Conservation (phyloP, 2,113 vertebrate genomes). For the Litocranius walleri region DNA sequence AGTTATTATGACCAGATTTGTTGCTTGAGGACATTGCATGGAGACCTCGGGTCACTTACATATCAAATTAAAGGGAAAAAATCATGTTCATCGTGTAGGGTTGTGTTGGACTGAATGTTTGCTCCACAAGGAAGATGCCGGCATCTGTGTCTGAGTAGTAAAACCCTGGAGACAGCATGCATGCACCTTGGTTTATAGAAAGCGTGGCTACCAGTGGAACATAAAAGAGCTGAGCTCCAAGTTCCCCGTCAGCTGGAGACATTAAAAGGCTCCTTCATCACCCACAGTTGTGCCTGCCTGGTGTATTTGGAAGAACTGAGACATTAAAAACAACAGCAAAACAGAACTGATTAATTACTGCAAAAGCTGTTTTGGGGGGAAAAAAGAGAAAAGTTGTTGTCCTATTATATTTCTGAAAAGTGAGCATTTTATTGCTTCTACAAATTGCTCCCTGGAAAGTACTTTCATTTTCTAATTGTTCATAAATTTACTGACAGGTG, state of each 20-base stretch:
- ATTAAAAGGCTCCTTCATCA: background rate
- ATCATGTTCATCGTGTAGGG: background rate
- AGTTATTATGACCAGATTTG: background rate
- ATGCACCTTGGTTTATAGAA: background rate
- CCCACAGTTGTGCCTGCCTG: background rate
- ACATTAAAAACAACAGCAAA: background rate
- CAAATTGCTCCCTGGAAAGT: conserved; percentile 84
- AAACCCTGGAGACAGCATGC: background rate
- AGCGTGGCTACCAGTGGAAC: background rate
- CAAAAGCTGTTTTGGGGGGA: conserved; percentile 46
- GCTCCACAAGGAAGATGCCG: background rate
- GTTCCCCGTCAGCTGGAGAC: background rate
- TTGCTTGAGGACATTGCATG: background rate
- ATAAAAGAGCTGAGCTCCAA: background rate
- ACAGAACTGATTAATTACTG: conserved; percentile 76
- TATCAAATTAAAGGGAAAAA: background rate
- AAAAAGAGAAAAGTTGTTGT: conserved; percentile 73
- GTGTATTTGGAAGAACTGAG: background rate
- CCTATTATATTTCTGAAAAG: conserved; percentile 73
- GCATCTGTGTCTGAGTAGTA: background rate
- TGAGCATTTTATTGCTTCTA: conserved; percentile 74
- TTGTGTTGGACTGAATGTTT: background rate
- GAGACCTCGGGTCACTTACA: background rate
- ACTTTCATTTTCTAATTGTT: conserved; percentile 84
- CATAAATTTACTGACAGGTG: conserved; percentile 87